Evolutionary conservation across 2,888 invertebrate species (phyloP).

Genomic region (Drosophila leonis): DNA sequence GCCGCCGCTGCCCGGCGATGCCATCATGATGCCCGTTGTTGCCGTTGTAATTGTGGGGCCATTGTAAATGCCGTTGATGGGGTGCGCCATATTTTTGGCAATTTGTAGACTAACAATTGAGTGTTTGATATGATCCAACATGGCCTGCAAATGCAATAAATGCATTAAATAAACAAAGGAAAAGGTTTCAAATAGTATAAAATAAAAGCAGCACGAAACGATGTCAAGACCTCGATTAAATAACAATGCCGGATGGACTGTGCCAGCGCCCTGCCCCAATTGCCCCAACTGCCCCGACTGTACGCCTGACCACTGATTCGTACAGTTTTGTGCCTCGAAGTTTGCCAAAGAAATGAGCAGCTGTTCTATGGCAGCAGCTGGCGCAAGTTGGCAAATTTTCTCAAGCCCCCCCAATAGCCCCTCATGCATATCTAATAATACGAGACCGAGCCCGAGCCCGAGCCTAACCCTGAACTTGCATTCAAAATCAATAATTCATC

Average conservation of each 20-base stretch:
- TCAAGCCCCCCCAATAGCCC: slow-evolving; percentile 39
- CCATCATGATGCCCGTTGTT: slow-evolving; percentile 36
- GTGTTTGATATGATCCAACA: slow-evolving; percentile 99
- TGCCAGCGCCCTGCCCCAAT: background rate
- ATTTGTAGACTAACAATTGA: slow-evolving; percentile 99
- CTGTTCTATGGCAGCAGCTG: slow-evolving; percentile 60
- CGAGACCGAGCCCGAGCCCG: slow-evolving; percentile 3
- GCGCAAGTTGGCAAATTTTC: slow-evolving; percentile 53
- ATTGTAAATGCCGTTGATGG: slow-evolving; percentile 95
- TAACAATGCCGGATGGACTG: slow-evolving; percentile 32
- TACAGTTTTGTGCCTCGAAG: slow-evolving; percentile 50
- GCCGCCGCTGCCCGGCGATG: slow-evolving; percentile 24
- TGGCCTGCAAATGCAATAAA: slow-evolving; percentile 87
- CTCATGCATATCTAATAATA: slow-evolving; percentile 57
- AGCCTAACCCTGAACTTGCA: slow-evolving; percentile 70
- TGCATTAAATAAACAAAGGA: background rate
- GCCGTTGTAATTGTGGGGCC: slow-evolving; percentile 86
- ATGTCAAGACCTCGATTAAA: slow-evolving; percentile 48
- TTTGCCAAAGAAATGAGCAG: slow-evolving; percentile 66
- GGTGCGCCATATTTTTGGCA: slow-evolving; percentile 97
- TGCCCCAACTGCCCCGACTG: slow-evolving; percentile 5
- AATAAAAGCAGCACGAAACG: slow-evolving; percentile 13
- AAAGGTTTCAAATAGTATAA: slow-evolving; percentile 6
- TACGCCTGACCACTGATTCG: slow-evolving; percentile 1
- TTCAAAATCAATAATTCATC: slow-evolving; percentile 69